A percentile compares a stretch with the other conserved stretches of the same genome.
Conservation (phyloP, 2,888 invertebrate genomes). For the Cantharis nigra region DNA sequence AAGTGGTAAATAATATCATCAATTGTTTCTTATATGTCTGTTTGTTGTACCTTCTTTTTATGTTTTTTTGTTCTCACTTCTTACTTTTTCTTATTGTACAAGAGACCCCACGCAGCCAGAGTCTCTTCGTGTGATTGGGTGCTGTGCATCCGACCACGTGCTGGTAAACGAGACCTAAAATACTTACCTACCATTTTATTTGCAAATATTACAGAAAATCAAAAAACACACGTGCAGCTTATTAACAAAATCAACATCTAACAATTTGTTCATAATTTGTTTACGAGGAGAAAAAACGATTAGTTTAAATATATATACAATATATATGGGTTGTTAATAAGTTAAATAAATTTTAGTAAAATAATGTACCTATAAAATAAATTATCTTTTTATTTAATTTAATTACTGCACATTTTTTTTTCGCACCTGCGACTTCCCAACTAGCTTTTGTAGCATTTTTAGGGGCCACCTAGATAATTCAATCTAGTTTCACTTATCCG, state of each 20-base stretch:
- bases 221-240: not conserved
- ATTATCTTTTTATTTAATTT: not conserved
- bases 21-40: conserved; percentile 46
- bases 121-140: conserved; percentile 42
- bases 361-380: not conserved
- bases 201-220: not conserved
- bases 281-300: not conserved
- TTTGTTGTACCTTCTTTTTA: conserved; percentile 12
- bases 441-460: no score
- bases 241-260: not conserved
- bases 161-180: conserved; percentile 41
- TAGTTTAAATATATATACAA: not conserved
- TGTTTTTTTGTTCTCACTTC: not conserved
- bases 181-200: not conserved
- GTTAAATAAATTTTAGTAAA: not conserved
- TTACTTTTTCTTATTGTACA: not conserved
- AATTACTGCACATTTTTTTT: not conserved
- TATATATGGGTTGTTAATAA: not conserved
- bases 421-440: not conserved
- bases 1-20: conserved; percentile 44
- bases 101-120: not conserved
- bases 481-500: no score
- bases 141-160: conserved; percentile 35
- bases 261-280: not conserved
- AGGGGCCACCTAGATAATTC: no score